Percentiles rank a stretch among this genome's conserved stretches.
These are phyloP conservation scores for Apamea crenata DNA, from an alignment of 2,888 invertebrate genomes.

Conservation along the genomic window DNA sequence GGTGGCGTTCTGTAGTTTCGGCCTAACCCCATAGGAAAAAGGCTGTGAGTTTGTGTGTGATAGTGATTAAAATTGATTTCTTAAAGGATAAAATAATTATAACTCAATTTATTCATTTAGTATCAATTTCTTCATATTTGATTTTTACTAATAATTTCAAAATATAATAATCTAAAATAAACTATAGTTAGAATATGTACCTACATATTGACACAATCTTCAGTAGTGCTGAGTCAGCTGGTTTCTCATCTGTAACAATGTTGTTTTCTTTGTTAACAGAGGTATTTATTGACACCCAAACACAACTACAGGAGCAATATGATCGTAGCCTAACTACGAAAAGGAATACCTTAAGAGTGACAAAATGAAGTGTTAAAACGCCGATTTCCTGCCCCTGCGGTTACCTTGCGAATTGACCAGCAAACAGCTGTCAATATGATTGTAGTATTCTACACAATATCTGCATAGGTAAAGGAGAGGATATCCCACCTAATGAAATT, in stretches of 20 bases:
- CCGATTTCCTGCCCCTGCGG: constrained; percentile 33
- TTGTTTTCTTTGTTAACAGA: constrained; percentile 16
- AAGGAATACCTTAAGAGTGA: constrained; percentile 24
- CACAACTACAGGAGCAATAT: constrained; percentile 10
- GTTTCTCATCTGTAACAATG: neutral
- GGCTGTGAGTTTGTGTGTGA: no score
- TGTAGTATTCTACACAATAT: constrained; percentile 50
- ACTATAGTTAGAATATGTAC: no score
- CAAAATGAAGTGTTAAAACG: constrained; percentile 38
- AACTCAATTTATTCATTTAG: no score
- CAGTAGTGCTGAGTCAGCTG: neutral
- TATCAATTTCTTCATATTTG: no score
- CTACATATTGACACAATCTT: no score
- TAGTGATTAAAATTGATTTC: no score
- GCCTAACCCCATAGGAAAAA: no score
- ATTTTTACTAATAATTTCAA: no score
- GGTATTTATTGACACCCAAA: constrained; percentile 7
- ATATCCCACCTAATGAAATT: neutral
- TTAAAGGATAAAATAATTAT: no score
- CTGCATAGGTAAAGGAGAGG: constrained; percentile 20
- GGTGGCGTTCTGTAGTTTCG: no score
- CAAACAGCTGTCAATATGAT: constrained; percentile 46
- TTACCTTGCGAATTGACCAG: constrained; percentile 38
- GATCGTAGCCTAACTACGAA: constrained; percentile 34
- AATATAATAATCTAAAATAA: no score